Percentiles rank a stretch among this genome's conserved stretches.
These are phyloP conservation scores for Chiloscyllium plagiosum DNA, from an alignment of 2,113 vertebrate species.

Conservation along the genomic window DNA sequence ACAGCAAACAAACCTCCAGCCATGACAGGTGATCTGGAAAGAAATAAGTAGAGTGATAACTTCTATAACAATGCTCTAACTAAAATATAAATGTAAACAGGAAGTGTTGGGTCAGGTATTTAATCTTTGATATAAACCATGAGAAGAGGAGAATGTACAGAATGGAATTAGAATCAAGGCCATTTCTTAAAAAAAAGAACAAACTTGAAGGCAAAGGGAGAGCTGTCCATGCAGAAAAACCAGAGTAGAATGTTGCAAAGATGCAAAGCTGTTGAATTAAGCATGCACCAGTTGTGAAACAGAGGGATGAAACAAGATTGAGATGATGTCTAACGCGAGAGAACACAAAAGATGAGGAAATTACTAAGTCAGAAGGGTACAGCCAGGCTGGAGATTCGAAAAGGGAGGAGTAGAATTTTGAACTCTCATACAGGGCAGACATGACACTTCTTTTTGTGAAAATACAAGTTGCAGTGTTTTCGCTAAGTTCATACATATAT, in stretches of 20 bases:
- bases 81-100: background rate
- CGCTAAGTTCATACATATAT: background rate
- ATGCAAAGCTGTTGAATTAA: background rate
- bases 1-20: conserved; percentile 93
- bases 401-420: background rate
- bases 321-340: background rate
- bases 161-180: background rate
- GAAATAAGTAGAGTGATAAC: conserved; percentile 46
- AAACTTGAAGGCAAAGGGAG: background rate
- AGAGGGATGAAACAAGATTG: background rate
- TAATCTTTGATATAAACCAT: background rate
- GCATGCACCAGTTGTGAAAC: background rate
- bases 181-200: background rate
- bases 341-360: background rate
- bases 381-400: background rate
- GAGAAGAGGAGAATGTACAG: background rate
- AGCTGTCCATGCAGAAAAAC: background rate
- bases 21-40: conserved; percentile 90
- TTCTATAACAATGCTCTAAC: background rate
- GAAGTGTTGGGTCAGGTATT: background rate
- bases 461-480: background rate
- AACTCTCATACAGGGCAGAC: background rate
- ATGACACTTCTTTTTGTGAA: background rate
- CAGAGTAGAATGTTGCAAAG: background rate
- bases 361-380: background rate